These are phyloP conservation scores for Ptilodon capucinus DNA, from an alignment of 2,888 invertebrate species.

Conservation along the genomic window DNA sequence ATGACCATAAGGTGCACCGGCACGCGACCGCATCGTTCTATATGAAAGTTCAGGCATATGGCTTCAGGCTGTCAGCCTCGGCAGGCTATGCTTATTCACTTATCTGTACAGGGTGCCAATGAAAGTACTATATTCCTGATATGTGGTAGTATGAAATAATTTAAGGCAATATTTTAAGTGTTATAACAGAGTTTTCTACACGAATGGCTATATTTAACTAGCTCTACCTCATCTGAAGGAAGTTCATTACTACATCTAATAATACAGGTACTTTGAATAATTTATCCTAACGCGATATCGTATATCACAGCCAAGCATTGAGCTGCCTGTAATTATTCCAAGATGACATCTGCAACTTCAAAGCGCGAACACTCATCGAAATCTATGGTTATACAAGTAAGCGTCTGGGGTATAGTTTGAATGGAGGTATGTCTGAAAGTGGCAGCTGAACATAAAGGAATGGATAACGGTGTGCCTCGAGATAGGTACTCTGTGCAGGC, in stretches of 20 bases:
- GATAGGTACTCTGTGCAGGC: constrained; percentile 75
- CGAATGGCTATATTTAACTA: too few relatives aligned
- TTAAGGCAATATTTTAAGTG: too few relatives aligned
- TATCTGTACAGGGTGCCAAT: too few relatives aligned
- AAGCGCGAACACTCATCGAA: constrained; percentile 44
- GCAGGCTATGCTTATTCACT: too few relatives aligned
- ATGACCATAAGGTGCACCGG: constrained; percentile 59
- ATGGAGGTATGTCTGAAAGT: constrained; percentile 71
- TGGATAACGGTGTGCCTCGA: constrained; percentile 64
- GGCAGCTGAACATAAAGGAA: constrained; percentile 76
- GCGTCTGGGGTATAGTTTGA: constrained; percentile 67
- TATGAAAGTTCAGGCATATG: neutral
- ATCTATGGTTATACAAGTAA: constrained; percentile 62
- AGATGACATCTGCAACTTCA: constrained; percentile 36
- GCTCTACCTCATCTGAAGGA: too few relatives aligned
- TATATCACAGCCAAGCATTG: neutral
- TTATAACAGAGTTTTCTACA: too few relatives aligned
- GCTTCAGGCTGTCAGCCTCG: neutral
- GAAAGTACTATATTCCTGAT: too few relatives aligned
- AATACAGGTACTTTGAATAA: too few relatives aligned
- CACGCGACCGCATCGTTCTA: constrained; percentile 65
- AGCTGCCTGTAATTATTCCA: constrained; percentile 26
- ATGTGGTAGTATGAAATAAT: too few relatives aligned
- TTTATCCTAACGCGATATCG: neutral
- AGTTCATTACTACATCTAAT: too few relatives aligned